Conservation (phyloP, 2,888 invertebrate species). For the Drosophila crucigera region DNA sequence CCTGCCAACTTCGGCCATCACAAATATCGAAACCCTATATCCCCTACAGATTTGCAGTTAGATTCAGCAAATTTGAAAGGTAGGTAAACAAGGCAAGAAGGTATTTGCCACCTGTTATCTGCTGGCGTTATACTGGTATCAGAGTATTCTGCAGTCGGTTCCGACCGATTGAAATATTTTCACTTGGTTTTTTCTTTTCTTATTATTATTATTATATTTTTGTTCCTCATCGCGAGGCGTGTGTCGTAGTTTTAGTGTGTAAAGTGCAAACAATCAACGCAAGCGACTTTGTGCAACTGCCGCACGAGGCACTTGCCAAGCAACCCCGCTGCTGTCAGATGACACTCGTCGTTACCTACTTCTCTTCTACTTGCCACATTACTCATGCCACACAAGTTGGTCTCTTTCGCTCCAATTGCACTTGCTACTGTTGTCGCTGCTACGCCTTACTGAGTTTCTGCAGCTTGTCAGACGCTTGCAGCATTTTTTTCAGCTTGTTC, state of each 20-base stretch:
- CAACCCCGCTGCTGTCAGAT: not conserved
- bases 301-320: constrained; percentile 45
- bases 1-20: too few species aligned
- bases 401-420: constrained; percentile 35
- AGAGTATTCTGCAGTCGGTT: not conserved
- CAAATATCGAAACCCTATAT: not conserved
- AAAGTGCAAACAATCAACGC: constrained; percentile 79
- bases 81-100: not conserved
- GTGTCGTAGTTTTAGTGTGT: constrained; percentile 70
- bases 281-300: constrained; percentile 71
- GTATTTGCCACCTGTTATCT: not conserved
- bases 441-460: constrained; percentile 34
- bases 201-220: constrained; percentile 20
- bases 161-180: not conserved
- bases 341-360: not conserved
- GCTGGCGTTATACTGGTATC: not conserved
- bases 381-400: constrained; percentile 37
- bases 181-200: not conserved
- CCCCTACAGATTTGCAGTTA: too few species aligned
- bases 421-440: constrained; percentile 21
- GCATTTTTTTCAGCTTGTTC: constrained; percentile 65
- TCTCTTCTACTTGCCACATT: constrained; percentile 5
- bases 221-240: constrained; percentile 38
- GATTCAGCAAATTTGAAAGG: not conserved
- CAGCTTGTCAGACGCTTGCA: constrained; percentile 66